phyloP scores from a whole-genome alignment of 2,888 invertebrate species.

The Eristalinus aeneus region DNA sequence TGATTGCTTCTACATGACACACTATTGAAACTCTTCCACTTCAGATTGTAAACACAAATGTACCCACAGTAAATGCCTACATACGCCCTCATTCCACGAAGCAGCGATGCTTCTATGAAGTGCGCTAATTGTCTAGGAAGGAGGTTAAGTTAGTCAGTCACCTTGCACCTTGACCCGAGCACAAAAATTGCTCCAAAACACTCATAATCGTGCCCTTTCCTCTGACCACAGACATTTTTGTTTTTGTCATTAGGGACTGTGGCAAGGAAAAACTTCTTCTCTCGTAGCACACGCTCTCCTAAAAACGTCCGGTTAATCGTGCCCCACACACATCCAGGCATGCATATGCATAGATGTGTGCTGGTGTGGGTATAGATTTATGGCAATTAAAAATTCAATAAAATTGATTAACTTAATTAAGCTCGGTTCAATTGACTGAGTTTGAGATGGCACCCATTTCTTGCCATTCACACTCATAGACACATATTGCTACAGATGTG shows the following conservation, averaged over 20 bases:
- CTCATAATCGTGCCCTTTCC: neutral
- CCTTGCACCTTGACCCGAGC: neutral
- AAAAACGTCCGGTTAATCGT: neutral
- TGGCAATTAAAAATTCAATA: conserved; percentile 71
- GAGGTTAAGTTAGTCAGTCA: neutral
- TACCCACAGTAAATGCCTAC: neutral
- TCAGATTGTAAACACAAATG: too few relatives aligned
- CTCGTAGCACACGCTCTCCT: neutral
- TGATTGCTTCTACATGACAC: too few relatives aligned
- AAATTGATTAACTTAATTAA: conserved; percentile 70
- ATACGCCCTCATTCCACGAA: neutral
- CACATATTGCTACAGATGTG: neutral
- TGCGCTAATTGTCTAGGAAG: neutral
- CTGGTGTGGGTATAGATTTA: conserved; percentile 22
- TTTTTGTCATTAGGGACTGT: neutral
- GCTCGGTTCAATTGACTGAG: conserved; percentile 69
- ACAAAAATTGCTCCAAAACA: neutral
- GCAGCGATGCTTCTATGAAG: neutral
- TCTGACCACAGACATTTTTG: neutral
- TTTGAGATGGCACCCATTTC: conserved; percentile 13
- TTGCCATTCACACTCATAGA: conserved; percentile 37
- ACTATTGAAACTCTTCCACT: too few relatives aligned
- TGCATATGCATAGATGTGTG: neutral
- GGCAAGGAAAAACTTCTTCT: neutral
- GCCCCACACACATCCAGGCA: conserved; percentile 13